Evolutionary conservation across 2,797 vertebrate genomes (phyloP).

Genomic region (Masticophis lateralis): DNA sequence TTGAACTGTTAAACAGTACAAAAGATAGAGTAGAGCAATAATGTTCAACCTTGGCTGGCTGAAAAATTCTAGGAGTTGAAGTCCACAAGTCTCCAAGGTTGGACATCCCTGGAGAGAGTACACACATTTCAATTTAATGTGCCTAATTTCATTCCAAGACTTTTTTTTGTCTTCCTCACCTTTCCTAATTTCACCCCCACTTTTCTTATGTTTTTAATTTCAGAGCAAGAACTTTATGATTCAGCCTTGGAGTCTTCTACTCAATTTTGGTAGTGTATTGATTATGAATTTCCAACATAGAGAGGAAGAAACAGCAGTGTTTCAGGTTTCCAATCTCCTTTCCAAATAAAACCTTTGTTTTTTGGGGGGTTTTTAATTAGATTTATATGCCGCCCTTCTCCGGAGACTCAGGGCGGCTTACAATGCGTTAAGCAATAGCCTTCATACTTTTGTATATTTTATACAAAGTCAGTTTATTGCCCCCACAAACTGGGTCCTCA

Average conservation of each 20-base stretch:
- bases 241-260: neutral
- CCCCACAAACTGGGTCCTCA: too few species aligned
- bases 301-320: neutral
- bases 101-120: neutral
- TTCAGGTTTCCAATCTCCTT: neutral
- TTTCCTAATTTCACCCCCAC: neutral
- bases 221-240: too few species aligned
- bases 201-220: neutral
- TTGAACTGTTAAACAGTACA: neutral
- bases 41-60: neutral
- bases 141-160: neutral
- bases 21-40: neutral
- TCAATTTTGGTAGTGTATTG: neutral
- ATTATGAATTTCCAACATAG: neutral
- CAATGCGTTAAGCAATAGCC: too few species aligned
- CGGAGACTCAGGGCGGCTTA: too few species aligned
- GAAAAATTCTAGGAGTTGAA: neutral
- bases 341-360: neutral
- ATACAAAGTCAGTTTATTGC: too few species aligned
- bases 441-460: too few species aligned
- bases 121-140: neutral
- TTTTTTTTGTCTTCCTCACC: neutral
- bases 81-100: neutral
- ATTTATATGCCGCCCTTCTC: too few species aligned
- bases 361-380: too few species aligned